Base-by-base conservation (phyloP, 2,888 invertebrate species). In the Galerucella calmariensis region DNA sequence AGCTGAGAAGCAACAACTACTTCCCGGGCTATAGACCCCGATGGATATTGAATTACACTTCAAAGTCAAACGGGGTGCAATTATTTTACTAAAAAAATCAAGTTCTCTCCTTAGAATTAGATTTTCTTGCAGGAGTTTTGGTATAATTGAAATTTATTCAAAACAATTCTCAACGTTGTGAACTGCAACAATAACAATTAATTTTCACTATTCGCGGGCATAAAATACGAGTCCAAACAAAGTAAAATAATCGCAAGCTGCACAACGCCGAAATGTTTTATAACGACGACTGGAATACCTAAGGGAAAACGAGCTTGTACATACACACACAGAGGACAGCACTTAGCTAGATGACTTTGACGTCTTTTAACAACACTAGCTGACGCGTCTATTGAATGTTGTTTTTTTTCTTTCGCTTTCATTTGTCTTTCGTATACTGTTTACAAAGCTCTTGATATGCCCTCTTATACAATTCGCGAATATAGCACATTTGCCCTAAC, bases 331-430 rank as follows among this genome's bases (percentile, higher is more conserved):
- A 82, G 81, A 81, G 82, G 83, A 81, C 82, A 82, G 84, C 85
- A 85, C 85, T 85, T 85, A 85, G 82, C 82, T 80, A 83, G 83
- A 85, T 85, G 84, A 85, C 84, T 84, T 81, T 81, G 81, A 79
- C 84, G 79, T 79, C 81, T 80, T 79, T 79, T 76, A 80, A 83
- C 69, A 74, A 74, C 84, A 84, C 84, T 83, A 83, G 80, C 81
- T 82, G 80, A 79, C 79, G 76, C 73, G 79, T 78, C 79, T 80
- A 80, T 79, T 78, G 76, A 77, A 78, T 79, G 74, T 77, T n/a
- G 53, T 79, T 78, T 76, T 79, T 78, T 79, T 78, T 77, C 78
- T 78, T 75, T 75, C 77, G 75, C 77, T 80, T 75, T 78, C 76
- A 75, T 72, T 74, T 67, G 75, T 78, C 80, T 79, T 35, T 16